Evolutionary conservation across 2,113 vertebrate species (phyloP).

Genomic region (Neogobius melanostomus): DNA sequence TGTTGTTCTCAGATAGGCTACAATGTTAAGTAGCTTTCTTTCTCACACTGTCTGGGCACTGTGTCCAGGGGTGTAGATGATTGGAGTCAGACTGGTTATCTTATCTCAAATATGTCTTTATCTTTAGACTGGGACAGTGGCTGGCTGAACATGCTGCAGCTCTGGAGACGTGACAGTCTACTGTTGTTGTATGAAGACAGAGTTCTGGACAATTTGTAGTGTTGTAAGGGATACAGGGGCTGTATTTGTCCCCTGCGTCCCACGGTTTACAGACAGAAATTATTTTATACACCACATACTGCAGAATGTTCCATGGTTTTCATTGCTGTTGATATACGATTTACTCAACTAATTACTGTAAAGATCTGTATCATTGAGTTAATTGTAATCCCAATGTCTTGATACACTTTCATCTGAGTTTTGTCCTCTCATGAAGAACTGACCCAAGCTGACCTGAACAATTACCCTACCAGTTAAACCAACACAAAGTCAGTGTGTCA

Average conservation of each 20-base stretch:
- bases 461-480: too few relatives aligned
- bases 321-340: too few relatives aligned
- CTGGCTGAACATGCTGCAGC: slow-evolving; percentile 20
- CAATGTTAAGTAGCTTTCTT: slow-evolving; percentile 54
- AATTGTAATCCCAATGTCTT: too few relatives aligned
- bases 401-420: too few relatives aligned
- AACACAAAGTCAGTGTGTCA: too few relatives aligned
- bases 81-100: slow-evolving; percentile 40
- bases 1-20: slow-evolving; percentile 1
- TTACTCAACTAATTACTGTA: too few relatives aligned
- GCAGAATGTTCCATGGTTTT: too few relatives aligned
- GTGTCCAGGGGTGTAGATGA: slow-evolving; percentile 36
- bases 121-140: slow-evolving; percentile 12
- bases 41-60: not conserved
- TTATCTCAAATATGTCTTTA: slow-evolving; percentile 18
- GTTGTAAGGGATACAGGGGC: not conserved
- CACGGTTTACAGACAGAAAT: not conserved
- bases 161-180: slow-evolving; percentile 6
- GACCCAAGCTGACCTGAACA: too few relatives aligned
- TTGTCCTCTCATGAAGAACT: too few relatives aligned
- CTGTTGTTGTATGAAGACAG: slow-evolving; percentile 1
- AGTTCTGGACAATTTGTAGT: slow-evolving; percentile 3
- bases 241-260: not conserved
- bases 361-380: too few relatives aligned
- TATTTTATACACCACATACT: too few relatives aligned